Evolutionary conservation across 2,888 invertebrate genomes (phyloP).

Genomic region (Temnothorax unifasciatus): DNA sequence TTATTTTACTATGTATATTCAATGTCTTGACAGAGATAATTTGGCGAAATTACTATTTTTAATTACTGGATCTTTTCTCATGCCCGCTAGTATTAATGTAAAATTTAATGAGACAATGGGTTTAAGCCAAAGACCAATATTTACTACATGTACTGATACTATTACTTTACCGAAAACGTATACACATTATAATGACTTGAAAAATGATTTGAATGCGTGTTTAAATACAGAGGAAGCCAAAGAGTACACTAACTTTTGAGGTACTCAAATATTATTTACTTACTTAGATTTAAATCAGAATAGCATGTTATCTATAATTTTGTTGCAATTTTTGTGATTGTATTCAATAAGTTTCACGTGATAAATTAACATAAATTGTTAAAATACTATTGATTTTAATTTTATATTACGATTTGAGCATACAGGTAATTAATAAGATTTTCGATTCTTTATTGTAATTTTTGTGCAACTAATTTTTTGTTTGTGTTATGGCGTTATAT

Average conservation of each 20-base stretch:
- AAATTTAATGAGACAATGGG: constrained; percentile 17
- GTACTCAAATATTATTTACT: not conserved
- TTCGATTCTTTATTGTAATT: not conserved
- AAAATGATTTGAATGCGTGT: constrained; percentile 9
- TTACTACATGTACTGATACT: constrained; percentile 23
- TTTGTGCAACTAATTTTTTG: not conserved
- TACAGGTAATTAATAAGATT: not conserved
- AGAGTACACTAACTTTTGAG: not conserved
- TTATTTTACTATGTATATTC: constrained; percentile 31
- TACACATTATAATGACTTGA: not conserved
- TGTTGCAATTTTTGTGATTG: not conserved
- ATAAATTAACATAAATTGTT: not conserved
- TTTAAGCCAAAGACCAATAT: constrained; percentile 13
- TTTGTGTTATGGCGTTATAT: not conserved
- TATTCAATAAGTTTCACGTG: not conserved
- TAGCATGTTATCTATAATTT: not conserved
- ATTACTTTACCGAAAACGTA: not conserved
- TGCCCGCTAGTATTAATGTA: not conserved
- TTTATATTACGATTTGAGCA: not conserved
- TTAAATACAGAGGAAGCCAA: not conserved
- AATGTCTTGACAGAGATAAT: constrained; percentile 14
- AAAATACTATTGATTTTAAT: not conserved
- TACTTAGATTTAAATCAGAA: not conserved
- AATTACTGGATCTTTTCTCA: constrained; percentile 24
- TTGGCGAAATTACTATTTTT: not conserved